Base-by-base conservation (phyloP, 2,888 invertebrate genomes). In the Fragum whitleyi region DNA sequence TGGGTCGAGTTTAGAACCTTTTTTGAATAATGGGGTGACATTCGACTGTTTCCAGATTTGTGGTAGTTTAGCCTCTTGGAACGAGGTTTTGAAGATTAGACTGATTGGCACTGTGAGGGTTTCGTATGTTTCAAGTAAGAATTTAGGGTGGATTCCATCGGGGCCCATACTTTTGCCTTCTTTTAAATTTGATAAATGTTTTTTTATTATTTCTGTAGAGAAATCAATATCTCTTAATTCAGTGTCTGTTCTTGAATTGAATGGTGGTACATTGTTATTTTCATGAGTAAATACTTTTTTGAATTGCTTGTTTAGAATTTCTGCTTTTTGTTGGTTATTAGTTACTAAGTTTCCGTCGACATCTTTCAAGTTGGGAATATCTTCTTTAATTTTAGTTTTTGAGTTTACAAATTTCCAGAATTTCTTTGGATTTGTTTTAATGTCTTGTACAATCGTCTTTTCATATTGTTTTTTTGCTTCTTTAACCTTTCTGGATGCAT, bases 361-460 rank as follows among this genome's bases (percentile, higher is more conserved):
- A 23, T 57, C 57, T 57, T 26, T 57, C 23, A 57, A 23, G 26
- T 23, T 23, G 6, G 57, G 57, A 23, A 57, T 57, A 1, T 57
- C 23, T 57, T 57, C 57, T 26, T 57, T 21, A 23, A 57, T 57
- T 26, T 57, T 57, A 1, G 57, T 57, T 11, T 57, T 57, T 2
- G 21, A 23, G 3, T 57, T 57, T 23, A 57, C 26, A 11, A 57
- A 23, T 23, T 23, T 57, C 57, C 57, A 57, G 57, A 57, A 57
- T n/a, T n/a, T 23, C n/a, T 57, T 57, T 26, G 57, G 57, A 23
- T 57, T 57, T 7, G 9, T 57, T 57, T 57, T 57, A 21, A 57
- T 2, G 3, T 57, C n/a, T 19, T 21, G 19, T 3, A 57, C 57
- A 2, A 57, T 57, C 3, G 21, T 57, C 23, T 57, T 57, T 26